These are phyloP conservation scores for Dione juno DNA, from an alignment of 2,888 invertebrate species.

Conservation along the genomic window DNA sequence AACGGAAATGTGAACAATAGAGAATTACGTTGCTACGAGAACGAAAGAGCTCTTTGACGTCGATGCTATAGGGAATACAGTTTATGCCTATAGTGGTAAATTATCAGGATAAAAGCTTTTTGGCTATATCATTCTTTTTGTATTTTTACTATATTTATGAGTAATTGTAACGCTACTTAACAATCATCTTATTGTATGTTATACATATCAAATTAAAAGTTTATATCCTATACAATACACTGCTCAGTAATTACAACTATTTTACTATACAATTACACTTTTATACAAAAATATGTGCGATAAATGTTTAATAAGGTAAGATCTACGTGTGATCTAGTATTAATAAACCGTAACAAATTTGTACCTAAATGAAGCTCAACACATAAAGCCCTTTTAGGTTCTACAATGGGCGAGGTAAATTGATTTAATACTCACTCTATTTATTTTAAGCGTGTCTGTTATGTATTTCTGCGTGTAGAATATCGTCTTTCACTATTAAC, in stretches of 20 bases:
- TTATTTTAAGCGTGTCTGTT: neutral
- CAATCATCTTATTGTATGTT: too few relatives aligned
- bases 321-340: neutral
- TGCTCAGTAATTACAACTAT: neutral
- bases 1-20: conserved; percentile 1
- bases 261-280: neutral
- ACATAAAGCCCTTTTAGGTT: neutral
- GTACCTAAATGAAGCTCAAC: neutral
- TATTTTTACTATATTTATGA: neutral
- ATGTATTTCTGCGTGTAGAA: neutral
- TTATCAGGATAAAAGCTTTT: conserved; percentile 1
- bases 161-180: too few relatives aligned
- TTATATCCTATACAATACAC: neutral
- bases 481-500: neutral
- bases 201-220: too few relatives aligned
- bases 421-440: conserved; percentile 5
- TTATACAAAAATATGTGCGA: neutral
- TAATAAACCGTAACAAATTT: neutral
- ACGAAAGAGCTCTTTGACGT: conserved; percentile 2
- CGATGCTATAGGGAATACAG: neutral
- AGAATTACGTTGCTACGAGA: conserved; percentile 4
- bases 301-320: neutral
- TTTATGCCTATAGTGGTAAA: neutral
- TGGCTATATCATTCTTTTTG: neutral
- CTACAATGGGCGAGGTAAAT: neutral